Percentiles rank a stretch among this genome's conserved stretches.
phyloP scores from a whole-genome alignment of 2,888 invertebrate species.

The Helicoverpa assulta region DNA sequence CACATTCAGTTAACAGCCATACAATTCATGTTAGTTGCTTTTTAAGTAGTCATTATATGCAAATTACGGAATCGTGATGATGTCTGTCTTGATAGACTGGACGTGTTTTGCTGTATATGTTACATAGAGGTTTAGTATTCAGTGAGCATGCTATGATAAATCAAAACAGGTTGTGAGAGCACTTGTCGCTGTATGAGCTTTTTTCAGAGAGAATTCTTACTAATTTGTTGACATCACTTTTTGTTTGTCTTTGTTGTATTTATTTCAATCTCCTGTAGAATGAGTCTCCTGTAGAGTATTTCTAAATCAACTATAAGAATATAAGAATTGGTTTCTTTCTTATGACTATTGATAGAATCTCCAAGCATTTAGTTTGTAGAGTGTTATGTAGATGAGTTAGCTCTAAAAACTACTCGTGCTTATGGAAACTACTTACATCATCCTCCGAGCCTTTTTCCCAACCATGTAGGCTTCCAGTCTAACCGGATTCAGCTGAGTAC shows the following conservation, averaged over 20 bases:
- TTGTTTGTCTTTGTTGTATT: not conserved
- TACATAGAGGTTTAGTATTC: constrained; percentile 54
- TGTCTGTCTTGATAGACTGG: constrained; percentile 76
- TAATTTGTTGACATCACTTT: not conserved
- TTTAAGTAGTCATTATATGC: constrained; percentile 86
- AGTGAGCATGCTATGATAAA: constrained; percentile 54
- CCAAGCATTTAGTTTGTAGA: too few species aligned
- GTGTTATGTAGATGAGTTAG: too few species aligned
- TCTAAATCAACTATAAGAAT: too few species aligned
- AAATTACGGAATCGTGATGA: constrained; percentile 82
- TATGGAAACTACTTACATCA: too few species aligned
- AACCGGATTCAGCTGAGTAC: too few species aligned
- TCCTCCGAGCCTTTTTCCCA: too few species aligned
- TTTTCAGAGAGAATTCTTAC: not conserved
- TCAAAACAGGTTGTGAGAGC: constrained; percentile 45
- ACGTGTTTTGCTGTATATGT: constrained; percentile 70
- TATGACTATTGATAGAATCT: too few species aligned
- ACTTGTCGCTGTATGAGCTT: not conserved
- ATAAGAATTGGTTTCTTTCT: too few species aligned
- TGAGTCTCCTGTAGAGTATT: too few species aligned
- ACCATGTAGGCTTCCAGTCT: too few species aligned
- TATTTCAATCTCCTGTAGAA: not conserved
- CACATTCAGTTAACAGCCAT: constrained; percentile 74
- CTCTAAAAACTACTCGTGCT: too few species aligned
- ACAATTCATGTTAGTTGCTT: constrained; percentile 80